A percentile compares a stretch with the other conserved stretches of the same genome.
These are phyloP conservation scores for Stenolophus ochropezus DNA, from an alignment of 2,888 invertebrate species.

Conservation along the genomic window DNA sequence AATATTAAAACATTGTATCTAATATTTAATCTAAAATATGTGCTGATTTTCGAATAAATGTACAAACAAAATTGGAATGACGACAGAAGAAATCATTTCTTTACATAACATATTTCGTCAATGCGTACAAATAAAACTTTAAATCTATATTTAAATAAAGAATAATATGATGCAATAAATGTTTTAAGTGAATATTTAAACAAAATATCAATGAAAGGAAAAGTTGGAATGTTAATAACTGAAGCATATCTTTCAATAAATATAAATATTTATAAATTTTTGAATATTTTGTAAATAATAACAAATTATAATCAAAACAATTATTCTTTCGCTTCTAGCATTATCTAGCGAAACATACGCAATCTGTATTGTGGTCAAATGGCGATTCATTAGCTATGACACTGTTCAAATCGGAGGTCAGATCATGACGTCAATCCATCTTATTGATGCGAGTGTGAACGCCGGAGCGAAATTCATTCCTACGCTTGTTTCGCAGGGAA, in stretches of 20 bases:
- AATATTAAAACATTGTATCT: too few relatives aligned
- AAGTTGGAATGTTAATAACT: neutral
- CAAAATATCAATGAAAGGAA: neutral
- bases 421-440: conserved; percentile 63
- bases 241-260: neutral
- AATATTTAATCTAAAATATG: too few relatives aligned
- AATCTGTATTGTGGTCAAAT: conserved; percentile 43
- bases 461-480: conserved; percentile 25
- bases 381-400: conserved; percentile 55
- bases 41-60: too few relatives aligned
- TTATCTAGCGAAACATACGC: conserved; percentile 10
- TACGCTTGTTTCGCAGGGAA: neutral
- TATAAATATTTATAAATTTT: neutral
- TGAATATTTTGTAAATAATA: neutral
- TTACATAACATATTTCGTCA: too few relatives aligned
- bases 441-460: conserved; percentile 62
- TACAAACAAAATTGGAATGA: too few relatives aligned
- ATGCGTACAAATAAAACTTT: too few relatives aligned
- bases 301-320: neutral
- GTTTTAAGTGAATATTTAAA: neutral
- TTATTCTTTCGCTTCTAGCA: too few relatives aligned
- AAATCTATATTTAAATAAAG: too few relatives aligned
- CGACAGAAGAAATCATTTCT: too few relatives aligned
- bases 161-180: too few relatives aligned
- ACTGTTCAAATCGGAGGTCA: conserved; percentile 61